Base-by-base conservation (phyloP, 2,113 vertebrate species). In the Epinephelus moara region DNA sequence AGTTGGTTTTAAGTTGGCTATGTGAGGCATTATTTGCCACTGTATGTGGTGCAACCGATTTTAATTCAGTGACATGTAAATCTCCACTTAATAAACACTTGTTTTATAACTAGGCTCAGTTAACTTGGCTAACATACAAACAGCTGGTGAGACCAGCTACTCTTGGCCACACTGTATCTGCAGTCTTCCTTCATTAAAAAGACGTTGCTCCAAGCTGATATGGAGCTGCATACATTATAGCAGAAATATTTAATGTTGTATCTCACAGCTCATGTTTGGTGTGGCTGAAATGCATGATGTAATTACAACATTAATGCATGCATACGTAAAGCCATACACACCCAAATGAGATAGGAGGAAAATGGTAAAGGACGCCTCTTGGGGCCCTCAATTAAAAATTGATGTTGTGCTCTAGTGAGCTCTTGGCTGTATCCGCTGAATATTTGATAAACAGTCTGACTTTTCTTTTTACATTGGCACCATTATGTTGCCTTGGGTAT, bases 391-490 rank as follows among this genome's bases (percentile, higher is more conserved):
- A 85, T 93, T 78, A 91, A 91, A 91, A 70, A 91, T 89, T 21
- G 0, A 91, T 91, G 72, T 49, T 18, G 21, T 78, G 86, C 67
- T 81, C 45, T 49, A 70, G 73, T 66, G 84, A 78, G 84, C 88
- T 86, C 80, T 74, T 62, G 80, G 80, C 82, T 82, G 78, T 67
- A 82, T 85, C 80, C 21, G 19, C 79, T 93, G 70, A 93, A 94
- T 92, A 84, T 91, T 94, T 93, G 17, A 94, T 92, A 85, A 78
- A 85, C 78, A 90, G 70, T 81, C 87, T 81, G 87, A 89, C 70
- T 82, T 85, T 80, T 64, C 75, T 81, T 88, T 77, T 86, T 25
- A 71, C 71, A 49, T 23, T 82, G 73, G 83, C 74, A 88, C 72
- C 76, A 61, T 73, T 80, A 82, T 67, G 75, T 49, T 84, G 73